A percentile compares a stretch with the other conserved stretches of the same genome.
Evolutionary conservation across 2,888 invertebrate species (phyloP).

Genomic region (Hypolimnas misippus): DNA sequence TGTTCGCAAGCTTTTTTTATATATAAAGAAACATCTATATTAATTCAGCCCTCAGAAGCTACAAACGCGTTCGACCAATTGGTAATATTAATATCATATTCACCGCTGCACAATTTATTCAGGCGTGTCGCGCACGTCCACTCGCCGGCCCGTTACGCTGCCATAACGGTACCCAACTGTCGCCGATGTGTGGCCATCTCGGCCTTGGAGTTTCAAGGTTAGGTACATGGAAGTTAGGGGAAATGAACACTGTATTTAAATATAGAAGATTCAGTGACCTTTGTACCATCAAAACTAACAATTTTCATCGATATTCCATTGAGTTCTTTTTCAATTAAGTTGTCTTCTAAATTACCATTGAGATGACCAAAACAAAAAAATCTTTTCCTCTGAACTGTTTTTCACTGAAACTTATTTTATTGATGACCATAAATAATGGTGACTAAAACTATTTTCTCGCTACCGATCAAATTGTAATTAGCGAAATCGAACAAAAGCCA

Average conservation of each 20-base stretch:
- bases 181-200: slow-evolving; percentile 32
- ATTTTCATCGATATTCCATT: too few species aligned
- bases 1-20: too few species aligned
- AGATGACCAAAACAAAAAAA: too few species aligned
- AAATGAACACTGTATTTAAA: not conserved
- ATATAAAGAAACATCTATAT: not conserved
- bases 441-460: not conserved
- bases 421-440: too few species aligned
- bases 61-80: not conserved
- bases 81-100: slow-evolving; percentile 5
- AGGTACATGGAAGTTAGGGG: not conserved
- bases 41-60: not conserved
- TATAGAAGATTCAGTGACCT: too few species aligned
- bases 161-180: slow-evolving; percentile 39
- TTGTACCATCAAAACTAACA: too few species aligned
- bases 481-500: not conserved
- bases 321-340: too few species aligned
- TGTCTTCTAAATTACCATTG: too few species aligned
- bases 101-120: slow-evolving; percentile 27
- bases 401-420: too few species aligned
- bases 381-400: too few species aligned
- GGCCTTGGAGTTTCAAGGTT: slow-evolving; percentile 30
- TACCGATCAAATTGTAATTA: not conserved
- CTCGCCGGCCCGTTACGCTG: slow-evolving; percentile 40
- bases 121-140: slow-evolving; percentile 28